phyloP scores from a whole-genome alignment of 2,113 vertebrate genomes.

The Alligator sinensis region DNA sequence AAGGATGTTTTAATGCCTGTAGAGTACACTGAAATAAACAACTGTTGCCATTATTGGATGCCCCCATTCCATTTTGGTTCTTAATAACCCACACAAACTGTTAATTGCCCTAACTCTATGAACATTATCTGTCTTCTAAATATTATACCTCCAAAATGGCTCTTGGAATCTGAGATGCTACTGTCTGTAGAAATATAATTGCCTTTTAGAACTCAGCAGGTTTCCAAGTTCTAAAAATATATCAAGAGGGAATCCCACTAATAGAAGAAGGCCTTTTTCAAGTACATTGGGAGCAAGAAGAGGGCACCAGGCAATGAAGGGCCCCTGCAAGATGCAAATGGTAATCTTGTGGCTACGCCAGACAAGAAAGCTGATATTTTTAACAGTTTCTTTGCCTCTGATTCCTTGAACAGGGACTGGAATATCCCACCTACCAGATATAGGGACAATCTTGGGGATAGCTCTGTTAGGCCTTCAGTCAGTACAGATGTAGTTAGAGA shows the following conservation, averaged over 20 bases:
- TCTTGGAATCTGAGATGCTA: neutral
- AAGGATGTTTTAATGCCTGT: neutral
- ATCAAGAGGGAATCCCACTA: neutral
- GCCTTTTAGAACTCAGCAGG: neutral
- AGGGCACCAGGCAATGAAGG: too few species aligned
- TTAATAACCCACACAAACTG: neutral
- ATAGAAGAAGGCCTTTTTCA: neutral
- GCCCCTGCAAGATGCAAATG: too few species aligned
- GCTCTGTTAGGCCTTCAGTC: too few species aligned
- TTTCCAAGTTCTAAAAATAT: neutral
- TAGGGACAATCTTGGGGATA: too few species aligned
- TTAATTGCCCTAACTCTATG: neutral
- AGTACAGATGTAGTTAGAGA: too few species aligned
- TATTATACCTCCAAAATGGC: neutral
- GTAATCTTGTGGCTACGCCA: too few species aligned
- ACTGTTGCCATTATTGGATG: neutral
- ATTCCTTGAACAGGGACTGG: too few species aligned
- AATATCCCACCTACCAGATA: too few species aligned
- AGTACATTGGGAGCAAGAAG: too few species aligned
- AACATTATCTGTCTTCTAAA: neutral
- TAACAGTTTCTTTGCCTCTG: too few species aligned
- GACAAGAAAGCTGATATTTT: too few species aligned
- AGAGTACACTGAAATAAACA: neutral
- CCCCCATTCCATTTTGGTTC: conserved; percentile 14
- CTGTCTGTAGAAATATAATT: neutral